Percentiles rank a stretch among this genome's conserved stretches.
phyloP scores from a whole-genome alignment of 2,797 vertebrate genomes.

The Tamandua tetradactyla region DNA sequence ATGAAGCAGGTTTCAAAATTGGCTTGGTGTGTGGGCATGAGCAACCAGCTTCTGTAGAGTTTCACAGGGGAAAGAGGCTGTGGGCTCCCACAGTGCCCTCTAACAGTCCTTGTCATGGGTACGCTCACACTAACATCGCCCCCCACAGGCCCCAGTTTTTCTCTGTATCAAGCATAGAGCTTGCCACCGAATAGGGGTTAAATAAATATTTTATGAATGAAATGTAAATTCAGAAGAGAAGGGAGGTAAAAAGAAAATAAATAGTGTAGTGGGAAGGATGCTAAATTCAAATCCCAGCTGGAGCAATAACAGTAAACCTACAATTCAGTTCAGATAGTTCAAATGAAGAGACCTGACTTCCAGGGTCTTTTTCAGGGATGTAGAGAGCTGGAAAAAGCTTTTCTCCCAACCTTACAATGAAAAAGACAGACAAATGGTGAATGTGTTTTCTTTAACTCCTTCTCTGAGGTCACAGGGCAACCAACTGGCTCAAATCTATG shows the following conservation, averaged over 20 bases:
- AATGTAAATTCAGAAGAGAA: background rate
- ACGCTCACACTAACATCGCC: background rate
- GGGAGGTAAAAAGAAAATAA: background rate
- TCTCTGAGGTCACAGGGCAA: background rate
- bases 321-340: background rate
- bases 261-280: background rate
- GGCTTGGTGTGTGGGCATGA: background rate
- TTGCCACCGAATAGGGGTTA: background rate
- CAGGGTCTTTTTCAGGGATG: background rate
- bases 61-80: background rate
- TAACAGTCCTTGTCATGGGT: background rate
- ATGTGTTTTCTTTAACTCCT: conserved; percentile 7
- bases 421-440: background rate
- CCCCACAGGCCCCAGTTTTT: background rate
- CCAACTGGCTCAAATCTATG: background rate
- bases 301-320: background rate
- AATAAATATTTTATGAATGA: conserved; percentile 49
- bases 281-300: background rate
- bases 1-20: background rate
- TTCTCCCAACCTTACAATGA: background rate
- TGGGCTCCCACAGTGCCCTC: background rate
- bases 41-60: no score
- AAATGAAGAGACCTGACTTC: background rate
- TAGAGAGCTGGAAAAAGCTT: background rate
- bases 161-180: background rate